Base-by-base conservation (phyloP, 37 sponge, comb jelly and placozoan species). In the Chondrilla cf. caribensis region DNA sequence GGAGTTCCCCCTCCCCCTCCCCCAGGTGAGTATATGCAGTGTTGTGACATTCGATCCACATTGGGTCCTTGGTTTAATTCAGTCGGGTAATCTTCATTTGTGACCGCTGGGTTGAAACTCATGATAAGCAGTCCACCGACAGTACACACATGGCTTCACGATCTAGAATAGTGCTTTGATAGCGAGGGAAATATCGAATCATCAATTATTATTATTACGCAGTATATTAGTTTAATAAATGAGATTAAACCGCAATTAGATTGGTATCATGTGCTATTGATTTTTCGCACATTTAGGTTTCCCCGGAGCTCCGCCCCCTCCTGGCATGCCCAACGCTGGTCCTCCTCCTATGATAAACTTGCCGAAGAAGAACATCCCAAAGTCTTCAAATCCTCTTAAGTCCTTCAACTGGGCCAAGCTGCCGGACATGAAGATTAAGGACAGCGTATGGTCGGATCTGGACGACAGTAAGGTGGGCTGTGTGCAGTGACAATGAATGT, bases 381-480 rank as follows among this genome's bases (percentile, higher is more conserved):
- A 94, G 67, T 80, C 94, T 19, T 84, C 91, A 19, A 77, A 82
- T 22, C 77, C 88, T 0, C 84, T 94, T 36, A 94, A 94, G 58
- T 90, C 94, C 35, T 62, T 94, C 88, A 90, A 94, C 77, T 94
- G 94, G 94, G n/a, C 83, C 43, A 87, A 88, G 58, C 29, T 94
- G 31, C 62, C 80, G 0, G 89, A 85, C 15, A 11, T 80, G 8
- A 51, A 78, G 41, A 78, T 84, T 9, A 62, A 81, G 82, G 80
- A 79, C 4, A 88, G 87, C 22, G 26, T 94, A 15, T 94, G 94
- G 94, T 66, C 31, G 0, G 80, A 54, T 14, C 62, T 94, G 5
- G 89, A 94, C 67, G 91, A 94, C 64, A 41, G 79, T 5, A 80
- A 37, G 77, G 91, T 90, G 25, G 19, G 83, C 62, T 28, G 2